Evolutionary conservation across 2,113 vertebrate species (phyloP).

Genomic region (Corythoichthys haematopterus): DNA sequence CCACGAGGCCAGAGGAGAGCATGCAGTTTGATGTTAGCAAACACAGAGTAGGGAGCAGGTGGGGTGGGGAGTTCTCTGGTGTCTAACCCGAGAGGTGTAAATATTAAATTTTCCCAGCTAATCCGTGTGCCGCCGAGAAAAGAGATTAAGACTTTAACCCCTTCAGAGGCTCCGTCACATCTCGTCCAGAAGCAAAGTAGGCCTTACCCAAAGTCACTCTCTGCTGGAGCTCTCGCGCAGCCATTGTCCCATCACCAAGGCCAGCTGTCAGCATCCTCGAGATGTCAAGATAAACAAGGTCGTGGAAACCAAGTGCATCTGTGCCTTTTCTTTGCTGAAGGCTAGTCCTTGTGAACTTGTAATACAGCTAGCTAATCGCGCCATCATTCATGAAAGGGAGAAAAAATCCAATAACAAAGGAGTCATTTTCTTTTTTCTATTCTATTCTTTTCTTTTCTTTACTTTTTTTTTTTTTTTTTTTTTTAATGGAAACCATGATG

Average conservation of each 20-base stretch:
- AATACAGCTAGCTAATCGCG: background rate
- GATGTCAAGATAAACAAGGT: constrained; percentile 50
- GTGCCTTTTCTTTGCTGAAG: constrained; percentile 52
- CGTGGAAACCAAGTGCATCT: constrained; percentile 44
- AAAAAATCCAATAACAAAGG: background rate
- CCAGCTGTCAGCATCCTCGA: constrained; percentile 67
- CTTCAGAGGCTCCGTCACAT: constrained; percentile 34
- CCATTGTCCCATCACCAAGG: constrained; percentile 58
- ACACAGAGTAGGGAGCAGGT: constrained; percentile 23
- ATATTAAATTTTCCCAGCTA: constrained; percentile 52
- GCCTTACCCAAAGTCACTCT: constrained; percentile 43
- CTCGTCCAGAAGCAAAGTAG: constrained; percentile 21
- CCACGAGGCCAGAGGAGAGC: constrained; percentile 14
- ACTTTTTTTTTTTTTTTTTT: too few species aligned
- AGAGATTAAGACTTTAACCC: constrained; percentile 71
- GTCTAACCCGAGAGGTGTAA: constrained; percentile 55
- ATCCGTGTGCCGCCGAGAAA: constrained; percentile 68
- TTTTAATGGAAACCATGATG: too few species aligned
- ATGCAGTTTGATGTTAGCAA: constrained; percentile 32
- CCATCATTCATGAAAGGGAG: background rate
- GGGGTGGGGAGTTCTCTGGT: constrained; percentile 28
- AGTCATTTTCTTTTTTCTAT: too few species aligned
- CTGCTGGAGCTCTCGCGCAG: constrained; percentile 50
- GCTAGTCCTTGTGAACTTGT: constrained; percentile 43
- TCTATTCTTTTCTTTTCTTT: too few species aligned